These are phyloP conservation scores for Polyodon spathula DNA, from an alignment of 2,113 vertebrate species.

Conservation along the genomic window DNA sequence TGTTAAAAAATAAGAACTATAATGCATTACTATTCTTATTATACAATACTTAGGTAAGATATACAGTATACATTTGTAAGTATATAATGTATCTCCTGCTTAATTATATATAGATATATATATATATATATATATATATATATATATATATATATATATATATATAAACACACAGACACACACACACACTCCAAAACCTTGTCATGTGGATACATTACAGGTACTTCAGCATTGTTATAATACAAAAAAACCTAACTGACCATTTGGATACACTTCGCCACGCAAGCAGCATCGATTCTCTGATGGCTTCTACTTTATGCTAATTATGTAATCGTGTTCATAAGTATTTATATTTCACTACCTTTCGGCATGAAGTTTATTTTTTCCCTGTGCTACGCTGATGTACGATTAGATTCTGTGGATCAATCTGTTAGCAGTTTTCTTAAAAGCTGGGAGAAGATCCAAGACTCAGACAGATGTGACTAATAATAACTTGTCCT, in stretches of 20 bases:
- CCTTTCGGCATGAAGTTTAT: background rate
- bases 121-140: no score
- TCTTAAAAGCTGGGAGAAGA: constrained; percentile 7
- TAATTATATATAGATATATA: no score
- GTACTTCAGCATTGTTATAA: background rate
- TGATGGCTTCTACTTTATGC: background rate
- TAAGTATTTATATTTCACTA: background rate
- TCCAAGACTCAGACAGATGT: constrained; percentile 8
- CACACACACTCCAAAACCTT: no score
- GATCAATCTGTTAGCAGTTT: constrained; percentile 15
- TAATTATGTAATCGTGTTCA: background rate
- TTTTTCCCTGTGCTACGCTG: background rate
- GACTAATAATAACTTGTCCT: constrained; percentile 16
- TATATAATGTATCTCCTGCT: no score
- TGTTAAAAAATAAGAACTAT: background rate
- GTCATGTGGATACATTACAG: background rate
- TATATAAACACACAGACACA: no score
- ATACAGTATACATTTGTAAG: no score
- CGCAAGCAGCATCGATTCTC: background rate
- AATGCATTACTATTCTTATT: no score
- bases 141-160: background rate
- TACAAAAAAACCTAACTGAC: constrained; percentile 1
- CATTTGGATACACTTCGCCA: background rate
- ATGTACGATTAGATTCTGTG: background rate
- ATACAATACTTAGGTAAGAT: no score